phyloP scores from a whole-genome alignment of 1,140 invertebrate species.

The Rhyzopertha dominica region DNA sequence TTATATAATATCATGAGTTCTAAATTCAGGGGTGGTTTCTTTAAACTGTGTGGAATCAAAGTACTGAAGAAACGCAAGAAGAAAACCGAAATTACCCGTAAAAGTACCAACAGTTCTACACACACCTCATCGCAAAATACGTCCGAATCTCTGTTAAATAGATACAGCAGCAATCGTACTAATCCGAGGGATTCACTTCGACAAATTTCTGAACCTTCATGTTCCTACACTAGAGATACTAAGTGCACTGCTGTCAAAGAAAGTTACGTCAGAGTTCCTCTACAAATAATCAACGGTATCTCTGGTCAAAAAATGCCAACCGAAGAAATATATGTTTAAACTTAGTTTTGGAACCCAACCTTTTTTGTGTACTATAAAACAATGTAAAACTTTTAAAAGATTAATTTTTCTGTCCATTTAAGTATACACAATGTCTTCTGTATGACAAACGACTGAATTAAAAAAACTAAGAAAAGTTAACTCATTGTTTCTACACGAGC shows the following conservation, averaged over 20 bases:
- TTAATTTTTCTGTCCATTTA: too few species aligned
- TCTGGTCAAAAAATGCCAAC: conserved; percentile 26
- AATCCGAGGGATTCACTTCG: too few species aligned
- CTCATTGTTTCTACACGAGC: too few species aligned
- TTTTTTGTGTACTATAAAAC: too few species aligned
- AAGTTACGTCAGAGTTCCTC: conserved; percentile 29
- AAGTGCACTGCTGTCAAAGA: conserved; percentile 14
- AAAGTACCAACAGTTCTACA: conserved; percentile 41
- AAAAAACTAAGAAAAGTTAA: too few species aligned
- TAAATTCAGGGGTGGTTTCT: conserved; percentile 81
- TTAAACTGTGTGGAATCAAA: conserved; percentile 52
- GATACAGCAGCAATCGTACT: conserved; percentile 30
- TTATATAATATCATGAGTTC: conserved; percentile 89
- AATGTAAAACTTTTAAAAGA: too few species aligned
- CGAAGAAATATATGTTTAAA: conserved; percentile 36
- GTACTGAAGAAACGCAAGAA: conserved; percentile 24
- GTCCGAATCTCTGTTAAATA: conserved; percentile 36
- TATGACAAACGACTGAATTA: too few species aligned
- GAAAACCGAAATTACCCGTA: conserved; percentile 36
- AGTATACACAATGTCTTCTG: too few species aligned
- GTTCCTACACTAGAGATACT: too few species aligned
- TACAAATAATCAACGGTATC: conserved; percentile 20
- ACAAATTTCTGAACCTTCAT: too few species aligned
- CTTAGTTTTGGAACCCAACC: too few species aligned
- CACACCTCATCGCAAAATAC: conserved; percentile 40